Evolutionary conservation across 2,888 invertebrate genomes (phyloP), one percentile per base, ranked within the genome.

Genomic region (Psylliodes chrysocephalus): DNA sequence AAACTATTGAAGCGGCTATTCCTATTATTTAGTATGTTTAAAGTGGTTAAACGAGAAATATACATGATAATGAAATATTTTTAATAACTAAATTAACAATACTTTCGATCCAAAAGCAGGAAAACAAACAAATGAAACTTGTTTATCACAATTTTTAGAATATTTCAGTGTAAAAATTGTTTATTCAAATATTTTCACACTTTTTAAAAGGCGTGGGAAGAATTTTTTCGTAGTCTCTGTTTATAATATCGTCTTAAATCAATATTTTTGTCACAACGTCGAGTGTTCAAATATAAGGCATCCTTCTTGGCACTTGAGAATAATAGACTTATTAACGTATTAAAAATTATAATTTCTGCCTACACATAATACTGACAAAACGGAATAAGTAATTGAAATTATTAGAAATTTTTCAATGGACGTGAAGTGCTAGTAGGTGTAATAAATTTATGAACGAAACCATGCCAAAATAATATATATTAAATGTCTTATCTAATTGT

Each of bases 321-420:
- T 52, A 52, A 52, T 6, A 22, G 49, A 17, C 49, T 15, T 35
- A 22, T 56, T 47, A 47, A 44, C 22, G 46, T 25, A 56, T 56
- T 56, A 46, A 47, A 56, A 35, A 56, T 47, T 56, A 15, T 30
- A 56, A 56, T 35, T 47, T 8, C 14, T 56, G 19, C 56, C 56
- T 19, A 56, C 56, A 19, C 56, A n/a, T 18, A 15, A 15, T 8
- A 46, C 17, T 22, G 46, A 28, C 22, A 56, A 33, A 18, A 47
- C 10, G 17, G 10, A 47, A 10, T 33, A 22, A 19, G 33, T 46
- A 56, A 35, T 35, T 35, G 5, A 28, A 17, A 17, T 14, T n/a
- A n/a, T n/a, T 8, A 30, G 28, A 3, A 44, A 18, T 5, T 47
- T 47, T 56, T 56, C 40, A 54, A 10, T 42, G 55, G 44, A 55